Evolutionary conservation across 2,888 invertebrate genomes (phyloP).

Genomic region (Ectemnius lituratus): DNA sequence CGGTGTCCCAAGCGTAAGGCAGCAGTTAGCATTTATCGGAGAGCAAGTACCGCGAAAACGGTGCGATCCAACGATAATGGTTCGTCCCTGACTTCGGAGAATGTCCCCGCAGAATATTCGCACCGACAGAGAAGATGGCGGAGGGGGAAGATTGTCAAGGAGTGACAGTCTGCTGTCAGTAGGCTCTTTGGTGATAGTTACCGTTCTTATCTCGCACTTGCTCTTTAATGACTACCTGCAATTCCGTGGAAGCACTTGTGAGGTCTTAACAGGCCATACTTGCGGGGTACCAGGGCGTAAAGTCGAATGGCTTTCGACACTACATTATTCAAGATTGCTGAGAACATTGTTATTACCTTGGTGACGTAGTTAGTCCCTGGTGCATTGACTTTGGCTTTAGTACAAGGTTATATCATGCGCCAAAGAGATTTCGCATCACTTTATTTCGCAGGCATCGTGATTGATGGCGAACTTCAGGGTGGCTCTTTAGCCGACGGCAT

Average conservation of each 20-base stretch:
- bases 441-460: no score
- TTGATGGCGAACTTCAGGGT: no score
- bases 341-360: no score
- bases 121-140: background rate
- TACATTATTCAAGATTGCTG: no score
- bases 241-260: slow-evolving; percentile 26
- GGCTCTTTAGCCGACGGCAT: no score
- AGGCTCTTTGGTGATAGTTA: slow-evolving; percentile 39
- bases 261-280: slow-evolving; percentile 6
- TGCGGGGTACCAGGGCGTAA: no score
- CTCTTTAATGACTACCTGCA: slow-evolving; percentile 56
- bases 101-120: slow-evolving; percentile 26
- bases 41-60: slow-evolving; percentile 51
- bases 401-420: no score
- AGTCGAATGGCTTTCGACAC: no score
- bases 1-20: slow-evolving; percentile 26
- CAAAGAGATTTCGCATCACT: no score
- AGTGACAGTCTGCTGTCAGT: slow-evolving; percentile 30
- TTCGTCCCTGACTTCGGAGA: slow-evolving; percentile 50
- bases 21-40: slow-evolving; percentile 60
- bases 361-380: no score
- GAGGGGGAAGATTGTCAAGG: slow-evolving; percentile 21
- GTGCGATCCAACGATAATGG: slow-evolving; percentile 63
- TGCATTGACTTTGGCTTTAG: no score
- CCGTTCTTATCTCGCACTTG: slow-evolving; percentile 53